Percentiles rank a stretch among this genome's conserved stretches.
These are phyloP conservation scores for Sander lucioperca DNA, from an alignment of 2,113 vertebrate genomes.

Conservation along the genomic window DNA sequence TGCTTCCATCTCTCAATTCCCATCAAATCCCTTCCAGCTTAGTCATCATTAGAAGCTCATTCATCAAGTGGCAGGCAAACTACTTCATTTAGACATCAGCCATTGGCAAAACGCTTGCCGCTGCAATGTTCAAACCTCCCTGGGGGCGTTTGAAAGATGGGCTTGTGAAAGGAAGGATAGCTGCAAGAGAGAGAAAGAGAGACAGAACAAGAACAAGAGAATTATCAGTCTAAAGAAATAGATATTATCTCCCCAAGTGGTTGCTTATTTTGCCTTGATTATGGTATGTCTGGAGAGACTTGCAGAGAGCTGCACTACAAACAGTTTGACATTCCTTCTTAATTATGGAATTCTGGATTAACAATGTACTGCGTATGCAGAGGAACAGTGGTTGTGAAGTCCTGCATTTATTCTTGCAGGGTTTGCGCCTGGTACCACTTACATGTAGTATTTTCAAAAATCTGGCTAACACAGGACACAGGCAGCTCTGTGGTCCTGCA, in stretches of 20 bases:
- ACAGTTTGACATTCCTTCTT: conserved; percentile 82
- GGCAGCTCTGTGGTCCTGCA: conserved; percentile 49
- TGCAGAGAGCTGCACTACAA: conserved; percentile 72
- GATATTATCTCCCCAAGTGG: conserved; percentile 73
- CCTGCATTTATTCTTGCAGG: conserved; percentile 81
- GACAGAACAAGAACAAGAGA: conserved; percentile 45
- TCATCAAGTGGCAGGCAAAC: conserved; percentile 72
- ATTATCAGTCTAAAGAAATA: conserved; percentile 41
- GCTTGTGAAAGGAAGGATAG: conserved; percentile 47
- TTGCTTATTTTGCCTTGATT: conserved; percentile 84
- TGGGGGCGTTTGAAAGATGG: conserved; percentile 53
- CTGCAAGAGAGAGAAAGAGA: conserved; percentile 43
- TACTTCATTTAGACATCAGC: conserved; percentile 68
- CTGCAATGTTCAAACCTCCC: conserved; percentile 56
- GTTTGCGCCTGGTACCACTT: conserved; percentile 81
- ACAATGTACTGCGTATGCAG: conserved; percentile 66
- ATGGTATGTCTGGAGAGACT: conserved; percentile 76
- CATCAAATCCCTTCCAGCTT: conserved; percentile 67
- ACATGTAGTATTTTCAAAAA: conserved; percentile 68
- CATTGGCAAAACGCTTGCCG: conserved; percentile 55
- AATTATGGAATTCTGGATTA: conserved; percentile 84
- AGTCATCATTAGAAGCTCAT: conserved; percentile 76
- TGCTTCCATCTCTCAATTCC: conserved; percentile 65
- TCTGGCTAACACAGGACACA: conserved; percentile 66
- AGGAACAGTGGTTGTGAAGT: conserved; percentile 79